Conservation (phyloP, 2,888 invertebrate genomes). For the Notodonta ziczac region DNA sequence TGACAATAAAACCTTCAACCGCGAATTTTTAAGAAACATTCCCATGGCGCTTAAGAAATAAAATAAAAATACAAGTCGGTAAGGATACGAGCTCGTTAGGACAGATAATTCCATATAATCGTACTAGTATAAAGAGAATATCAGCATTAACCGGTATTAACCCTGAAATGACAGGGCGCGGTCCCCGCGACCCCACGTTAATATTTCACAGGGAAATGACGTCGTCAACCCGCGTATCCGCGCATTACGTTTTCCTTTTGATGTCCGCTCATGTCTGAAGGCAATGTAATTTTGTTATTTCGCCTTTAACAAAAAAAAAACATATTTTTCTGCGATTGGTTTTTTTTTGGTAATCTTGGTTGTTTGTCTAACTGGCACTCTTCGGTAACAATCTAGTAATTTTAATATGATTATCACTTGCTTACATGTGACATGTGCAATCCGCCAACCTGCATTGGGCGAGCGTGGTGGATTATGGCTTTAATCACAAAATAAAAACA, state of each 20-base stretch:
- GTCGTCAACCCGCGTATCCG: constrained; percentile 57
- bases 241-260: constrained; percentile 81
- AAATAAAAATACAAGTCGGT: constrained; percentile 17
- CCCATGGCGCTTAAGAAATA: neutral
- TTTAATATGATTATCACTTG: no score
- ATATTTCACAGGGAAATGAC: constrained; percentile 78
- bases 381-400: no score
- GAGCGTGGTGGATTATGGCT: no score
- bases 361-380: no score
- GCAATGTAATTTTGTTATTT: constrained; percentile 72
- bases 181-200: constrained; percentile 63
- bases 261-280: constrained; percentile 72
- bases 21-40: constrained; percentile 10
- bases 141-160: constrained; percentile 70
- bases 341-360: constrained; percentile 3
- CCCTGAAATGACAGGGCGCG: constrained; percentile 72
- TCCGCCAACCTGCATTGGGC: no score
- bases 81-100: constrained; percentile 48
- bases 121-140: constrained; percentile 59
- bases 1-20: no score
- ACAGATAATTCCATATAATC: constrained; percentile 65
- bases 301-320: constrained; percentile 43
- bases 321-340: constrained; percentile 37
- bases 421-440: no score
- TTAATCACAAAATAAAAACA: no score